Evolutionary conservation across 2,797 vertebrate genomes (phyloP).

Genomic region (Chaunax sp.): DNA sequence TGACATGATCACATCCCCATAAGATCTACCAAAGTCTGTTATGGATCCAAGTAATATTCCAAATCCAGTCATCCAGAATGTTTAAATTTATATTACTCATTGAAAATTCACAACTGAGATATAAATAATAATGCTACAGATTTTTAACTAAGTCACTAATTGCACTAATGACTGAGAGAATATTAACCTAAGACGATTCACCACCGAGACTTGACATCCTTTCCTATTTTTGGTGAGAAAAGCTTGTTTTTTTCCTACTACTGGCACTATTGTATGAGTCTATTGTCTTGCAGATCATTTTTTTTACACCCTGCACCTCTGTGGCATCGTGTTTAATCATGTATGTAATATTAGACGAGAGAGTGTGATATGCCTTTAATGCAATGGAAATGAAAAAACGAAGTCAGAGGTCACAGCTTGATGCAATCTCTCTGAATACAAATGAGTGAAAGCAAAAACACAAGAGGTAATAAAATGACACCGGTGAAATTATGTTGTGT

Average conservation of each 20-base stretch:
- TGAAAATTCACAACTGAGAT: no score
- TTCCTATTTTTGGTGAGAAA: slow-evolving; percentile 20
- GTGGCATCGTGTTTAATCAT: slow-evolving; percentile 17
- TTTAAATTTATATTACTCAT: no score
- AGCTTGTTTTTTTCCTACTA: not conserved
- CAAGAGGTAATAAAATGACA: slow-evolving; percentile 7
- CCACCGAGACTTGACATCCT: not conserved
- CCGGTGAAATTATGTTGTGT: slow-evolving; percentile 18
- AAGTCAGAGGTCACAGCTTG: slow-evolving; percentile 17
- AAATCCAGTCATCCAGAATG: no score
- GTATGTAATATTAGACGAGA: not conserved
- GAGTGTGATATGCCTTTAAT: slow-evolving; percentile 10
- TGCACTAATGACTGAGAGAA: not conserved
- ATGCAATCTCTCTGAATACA: slow-evolving; percentile 29
- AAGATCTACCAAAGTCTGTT: no score
- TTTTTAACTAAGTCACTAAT: not conserved
- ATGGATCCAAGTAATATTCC: no score
- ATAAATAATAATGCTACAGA: no score
- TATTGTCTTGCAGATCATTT: slow-evolving; percentile 3
- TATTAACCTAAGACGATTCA: not conserved
- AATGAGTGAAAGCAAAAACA: slow-evolving; percentile 30
- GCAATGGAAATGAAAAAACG: slow-evolving; percentile 10
- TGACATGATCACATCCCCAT: no score
- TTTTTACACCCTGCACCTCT: not conserved
- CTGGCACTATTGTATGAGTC: not conserved